Base-by-base conservation (phyloP, 2,797 vertebrate species). In the Limnodromus scolopaceus region DNA sequence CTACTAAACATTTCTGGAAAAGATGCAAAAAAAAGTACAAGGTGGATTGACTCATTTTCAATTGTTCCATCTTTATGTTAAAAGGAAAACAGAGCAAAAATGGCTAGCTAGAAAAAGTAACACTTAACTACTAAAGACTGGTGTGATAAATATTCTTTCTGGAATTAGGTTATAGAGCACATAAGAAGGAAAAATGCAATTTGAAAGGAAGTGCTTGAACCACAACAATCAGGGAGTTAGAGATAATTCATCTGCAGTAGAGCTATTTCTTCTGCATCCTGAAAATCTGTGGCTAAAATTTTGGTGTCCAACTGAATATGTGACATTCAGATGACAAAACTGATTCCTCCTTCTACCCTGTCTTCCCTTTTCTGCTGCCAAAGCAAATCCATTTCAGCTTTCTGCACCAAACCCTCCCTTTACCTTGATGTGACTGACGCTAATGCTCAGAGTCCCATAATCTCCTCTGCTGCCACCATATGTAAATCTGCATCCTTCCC, bases 131-230 rank as follows among this genome's bases (percentile, higher is more conserved):
- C 25, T 55, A 65, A 93, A 81, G 51, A 61, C 25, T 55, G 25
- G 4, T 41, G 6, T 36, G 68, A 94, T 36, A 81, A 75, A 70
- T 78, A 66, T 24, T 66, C 30, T 92, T 84, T 61, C 74, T 78
- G 49, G 48, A 70, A 95, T 88, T 11, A 64, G 32, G 49, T 57
- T 84, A 64, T 15, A 86, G 19, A 84, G 36, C 53, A 55, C 32
- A 57, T 38, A 43, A 84, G 48, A 81, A 84, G 28, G 36, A 81
- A 95, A 88, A 94, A 71, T 20, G 36, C 32, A 81, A 55, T 77
- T 90, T 77, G 68, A 80, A 96, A 94, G 80, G 93, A 93, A 89
- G 61, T 55, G 49, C 32, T 86, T 93, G 80, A 91, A 64, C 81
- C 32, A 39, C 64, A 64, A 61, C 57, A 84, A 34, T 53, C 65